These are phyloP conservation scores for Miichthys miiuy DNA, from an alignment of 2,797 vertebrate genomes.

Conservation along the genomic window DNA sequence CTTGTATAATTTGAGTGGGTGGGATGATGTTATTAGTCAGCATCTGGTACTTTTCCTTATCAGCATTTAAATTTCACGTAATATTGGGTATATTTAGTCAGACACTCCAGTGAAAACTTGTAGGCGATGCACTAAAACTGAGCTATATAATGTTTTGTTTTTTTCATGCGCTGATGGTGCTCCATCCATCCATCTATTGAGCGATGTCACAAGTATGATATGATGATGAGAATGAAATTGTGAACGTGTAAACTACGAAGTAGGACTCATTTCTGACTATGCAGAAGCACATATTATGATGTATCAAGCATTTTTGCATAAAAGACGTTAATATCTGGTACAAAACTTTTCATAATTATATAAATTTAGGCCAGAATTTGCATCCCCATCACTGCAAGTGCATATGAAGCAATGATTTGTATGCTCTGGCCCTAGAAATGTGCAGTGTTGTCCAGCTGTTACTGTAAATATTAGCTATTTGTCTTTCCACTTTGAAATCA, in stretches of 20 bases:
- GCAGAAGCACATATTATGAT: not conserved
- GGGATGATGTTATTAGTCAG: not conserved
- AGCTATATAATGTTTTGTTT: not conserved
- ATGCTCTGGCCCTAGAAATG: not conserved
- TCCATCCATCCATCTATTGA: not conserved
- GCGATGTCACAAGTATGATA: not conserved
- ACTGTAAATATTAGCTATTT: not conserved
- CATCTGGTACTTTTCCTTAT: not conserved
- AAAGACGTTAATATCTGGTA: too few relatives aligned
- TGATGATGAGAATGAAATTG: not conserved
- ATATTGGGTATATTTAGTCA: not conserved
- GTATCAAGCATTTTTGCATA: not conserved
- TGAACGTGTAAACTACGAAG: not conserved
- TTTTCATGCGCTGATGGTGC: not conserved
- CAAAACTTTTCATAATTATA: not conserved
- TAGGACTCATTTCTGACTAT: not conserved
- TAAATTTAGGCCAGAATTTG: not conserved
- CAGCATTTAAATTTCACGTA: not conserved
- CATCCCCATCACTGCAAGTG: not conserved
- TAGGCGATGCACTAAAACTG: not conserved
- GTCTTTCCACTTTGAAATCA: not conserved
- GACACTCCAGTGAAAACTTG: not conserved
- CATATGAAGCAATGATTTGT: not conserved
- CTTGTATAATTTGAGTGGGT: constrained; percentile 3
- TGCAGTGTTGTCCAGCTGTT: not conserved